These are phyloP conservation scores for Polia nebulosa DNA, from an alignment of 2,888 invertebrate species.

Conservation along the genomic window DNA sequence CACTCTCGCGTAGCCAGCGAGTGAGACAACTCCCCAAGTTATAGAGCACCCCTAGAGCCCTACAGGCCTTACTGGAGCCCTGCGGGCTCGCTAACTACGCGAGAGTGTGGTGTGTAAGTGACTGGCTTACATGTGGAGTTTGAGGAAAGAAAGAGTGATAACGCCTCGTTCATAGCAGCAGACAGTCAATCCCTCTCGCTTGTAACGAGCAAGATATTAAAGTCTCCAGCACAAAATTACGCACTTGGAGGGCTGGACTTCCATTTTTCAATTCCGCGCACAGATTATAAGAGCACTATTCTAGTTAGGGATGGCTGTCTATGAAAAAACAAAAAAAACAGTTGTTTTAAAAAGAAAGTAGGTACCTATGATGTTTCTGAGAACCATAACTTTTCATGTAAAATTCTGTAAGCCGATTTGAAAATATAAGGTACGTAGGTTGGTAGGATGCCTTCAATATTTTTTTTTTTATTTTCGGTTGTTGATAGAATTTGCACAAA, in stretches of 20 bases:
- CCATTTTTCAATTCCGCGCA: slow-evolving; percentile 59
- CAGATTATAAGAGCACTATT: slow-evolving; percentile 40
- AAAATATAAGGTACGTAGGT: too few relatives aligned
- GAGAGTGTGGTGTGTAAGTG: too few relatives aligned
- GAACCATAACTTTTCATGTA: not conserved
- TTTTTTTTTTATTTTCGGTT: not conserved
- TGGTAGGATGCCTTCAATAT: too few relatives aligned
- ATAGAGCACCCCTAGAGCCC: too few relatives aligned
- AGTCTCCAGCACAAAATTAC: slow-evolving; percentile 48
- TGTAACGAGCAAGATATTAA: slow-evolving; percentile 46
- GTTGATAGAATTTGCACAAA: not conserved
- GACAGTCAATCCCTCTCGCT: slow-evolving; percentile 6
- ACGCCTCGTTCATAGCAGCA: slow-evolving; percentile 7
- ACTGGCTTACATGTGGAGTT: too few relatives aligned
- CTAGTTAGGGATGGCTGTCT: slow-evolving; percentile 26
- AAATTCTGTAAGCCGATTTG: not conserved
- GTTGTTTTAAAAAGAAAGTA: too few relatives aligned
- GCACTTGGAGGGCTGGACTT: slow-evolving; percentile 38
- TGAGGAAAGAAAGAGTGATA: too few relatives aligned
- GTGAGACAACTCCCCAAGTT: too few relatives aligned
- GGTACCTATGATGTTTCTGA: not conserved
- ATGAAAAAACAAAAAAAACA: not conserved
- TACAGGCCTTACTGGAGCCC: too few relatives aligned
- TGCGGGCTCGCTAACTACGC: too few relatives aligned
- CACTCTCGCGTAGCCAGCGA: too few relatives aligned